Evolutionary conservation across 2,888 invertebrate species (phyloP).

Genomic region (Cinara cedri): DNA sequence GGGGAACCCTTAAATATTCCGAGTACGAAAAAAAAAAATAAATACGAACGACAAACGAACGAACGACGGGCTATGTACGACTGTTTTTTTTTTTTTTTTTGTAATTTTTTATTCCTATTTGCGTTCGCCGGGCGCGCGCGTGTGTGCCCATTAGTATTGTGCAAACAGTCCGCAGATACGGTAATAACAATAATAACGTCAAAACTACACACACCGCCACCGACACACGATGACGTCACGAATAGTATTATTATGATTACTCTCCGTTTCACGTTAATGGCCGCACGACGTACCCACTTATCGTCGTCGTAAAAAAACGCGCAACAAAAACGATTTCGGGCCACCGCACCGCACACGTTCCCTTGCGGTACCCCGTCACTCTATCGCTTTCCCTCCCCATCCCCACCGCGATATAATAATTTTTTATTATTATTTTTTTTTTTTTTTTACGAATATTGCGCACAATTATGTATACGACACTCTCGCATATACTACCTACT

Average conservation of each 20-base stretch:
- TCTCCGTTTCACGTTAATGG: constrained; percentile 26
- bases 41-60: not conserved
- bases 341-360: not conserved
- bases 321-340: constrained; percentile 13
- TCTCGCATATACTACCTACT: not conserved
- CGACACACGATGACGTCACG: constrained; percentile 9
- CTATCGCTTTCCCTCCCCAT: no score
- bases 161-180: constrained; percentile 29
- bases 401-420: no score
- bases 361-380: no score
- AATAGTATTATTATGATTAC: constrained; percentile 5
- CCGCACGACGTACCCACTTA: not conserved
- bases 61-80: not conserved
- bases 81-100: not conserved
- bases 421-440: not conserved
- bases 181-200: constrained; percentile 22
- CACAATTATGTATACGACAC: no score
- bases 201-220: constrained; percentile 7
- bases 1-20: no score
- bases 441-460: no score
- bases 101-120: no score
- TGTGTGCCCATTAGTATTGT: constrained; percentile 35
- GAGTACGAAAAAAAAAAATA: not conserved
- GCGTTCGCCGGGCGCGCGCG: not conserved
- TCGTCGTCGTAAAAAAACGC: not conserved